Conservation (phyloP, 1,140 invertebrate genomes). For the Choristoneura fumiferana region DNA sequence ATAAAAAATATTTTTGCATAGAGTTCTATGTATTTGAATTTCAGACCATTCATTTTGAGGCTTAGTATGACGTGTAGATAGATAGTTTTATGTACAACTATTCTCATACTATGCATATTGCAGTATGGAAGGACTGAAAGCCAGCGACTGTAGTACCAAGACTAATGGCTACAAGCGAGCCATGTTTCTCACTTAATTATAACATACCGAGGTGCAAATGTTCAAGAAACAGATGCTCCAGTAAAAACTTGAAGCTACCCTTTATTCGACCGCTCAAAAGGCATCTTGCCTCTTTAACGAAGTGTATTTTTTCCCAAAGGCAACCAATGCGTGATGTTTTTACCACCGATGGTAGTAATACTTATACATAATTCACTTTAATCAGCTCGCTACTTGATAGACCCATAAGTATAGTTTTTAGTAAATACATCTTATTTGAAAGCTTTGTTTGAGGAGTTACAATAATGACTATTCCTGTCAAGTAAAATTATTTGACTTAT, state of each 20-base stretch:
- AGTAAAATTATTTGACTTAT: no score
- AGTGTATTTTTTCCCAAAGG: constrained; percentile 41
- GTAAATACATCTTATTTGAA: no score
- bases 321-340: constrained; percentile 33
- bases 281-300: constrained; percentile 39
- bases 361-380: constrained; percentile 46
- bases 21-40: no score
- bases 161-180: constrained; percentile 29
- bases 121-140: not conserved
- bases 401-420: constrained; percentile 1
- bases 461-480: no score
- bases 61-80: no score
- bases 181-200: constrained; percentile 65
- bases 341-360: constrained; percentile 33
- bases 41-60: no score
- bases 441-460: no score
- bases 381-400: constrained; percentile 42
- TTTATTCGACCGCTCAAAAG: constrained; percentile 45
- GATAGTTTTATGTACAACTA: no score
- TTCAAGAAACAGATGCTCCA: constrained; percentile 47
- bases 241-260: constrained; percentile 53
- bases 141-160: constrained; percentile 22
- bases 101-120: constrained; percentile 14
- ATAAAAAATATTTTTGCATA: no score
- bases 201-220: constrained; percentile 47